These are phyloP conservation scores for Sphenodon punctatus DNA, from an alignment of 2,797 vertebrate species.

Conservation along the genomic window DNA sequence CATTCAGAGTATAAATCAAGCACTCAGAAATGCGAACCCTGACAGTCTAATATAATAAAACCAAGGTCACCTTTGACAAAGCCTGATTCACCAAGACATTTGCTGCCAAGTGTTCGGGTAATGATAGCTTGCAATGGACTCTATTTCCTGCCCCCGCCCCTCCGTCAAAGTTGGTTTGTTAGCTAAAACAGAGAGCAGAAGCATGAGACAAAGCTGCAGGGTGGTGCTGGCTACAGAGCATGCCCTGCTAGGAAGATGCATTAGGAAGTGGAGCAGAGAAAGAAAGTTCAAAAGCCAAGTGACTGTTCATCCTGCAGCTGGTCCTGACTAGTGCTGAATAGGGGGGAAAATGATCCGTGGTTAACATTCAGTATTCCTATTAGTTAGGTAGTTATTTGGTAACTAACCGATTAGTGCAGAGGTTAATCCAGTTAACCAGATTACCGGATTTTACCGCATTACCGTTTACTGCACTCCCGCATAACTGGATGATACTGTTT, in stretches of 20 bases:
- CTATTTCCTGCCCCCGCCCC: neutral
- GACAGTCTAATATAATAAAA: neutral
- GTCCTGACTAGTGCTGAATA: no score
- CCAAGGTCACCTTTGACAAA: slow-evolving; percentile 17
- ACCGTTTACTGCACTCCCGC: no score
- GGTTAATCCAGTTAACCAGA: no score
- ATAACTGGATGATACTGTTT: no score
- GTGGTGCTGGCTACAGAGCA: neutral
- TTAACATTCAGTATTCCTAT: no score
- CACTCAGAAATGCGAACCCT: neutral
- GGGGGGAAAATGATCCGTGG: no score
- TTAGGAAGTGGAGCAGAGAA: neutral
- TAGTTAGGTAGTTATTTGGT: no score
- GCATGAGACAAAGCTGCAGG: neutral
- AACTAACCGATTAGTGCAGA: no score
- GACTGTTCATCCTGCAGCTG: no score
- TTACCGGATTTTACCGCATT: no score
- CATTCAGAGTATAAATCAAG: neutral
- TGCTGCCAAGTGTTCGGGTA: neutral
- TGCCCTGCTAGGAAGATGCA: neutral
- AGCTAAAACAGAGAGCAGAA: neutral
- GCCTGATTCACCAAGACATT: neutral
- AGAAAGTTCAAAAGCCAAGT: neutral
- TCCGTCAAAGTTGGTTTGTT: neutral
- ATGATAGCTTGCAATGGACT: accelerated